Percentiles rank a stretch among this genome's conserved stretches.
Evolutionary conservation across 2,113 vertebrate species (phyloP).

Genomic region (Grantiella picta): DNA sequence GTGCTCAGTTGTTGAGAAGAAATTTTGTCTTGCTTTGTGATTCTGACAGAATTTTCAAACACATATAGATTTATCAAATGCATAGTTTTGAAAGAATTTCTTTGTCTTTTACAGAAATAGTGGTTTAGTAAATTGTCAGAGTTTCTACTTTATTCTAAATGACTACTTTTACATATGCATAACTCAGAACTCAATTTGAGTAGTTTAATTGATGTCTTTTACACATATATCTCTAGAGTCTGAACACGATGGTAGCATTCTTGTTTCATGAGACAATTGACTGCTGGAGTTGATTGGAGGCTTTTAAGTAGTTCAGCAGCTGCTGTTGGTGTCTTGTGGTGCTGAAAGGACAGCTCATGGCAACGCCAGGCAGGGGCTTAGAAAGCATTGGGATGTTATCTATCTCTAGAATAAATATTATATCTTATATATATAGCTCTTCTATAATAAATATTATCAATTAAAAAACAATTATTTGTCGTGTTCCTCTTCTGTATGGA

Average conservation of each 20-base stretch:
- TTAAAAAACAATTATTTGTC: neutral
- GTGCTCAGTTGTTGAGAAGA: neutral
- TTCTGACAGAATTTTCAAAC: neutral
- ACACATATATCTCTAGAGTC: neutral
- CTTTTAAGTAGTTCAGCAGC: accelerated
- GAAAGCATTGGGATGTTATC: neutral
- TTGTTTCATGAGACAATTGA: neutral
- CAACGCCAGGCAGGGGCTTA: accelerated
- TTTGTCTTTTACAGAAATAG: neutral
- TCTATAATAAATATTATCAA: neutral
- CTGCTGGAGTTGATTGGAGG: neutral
- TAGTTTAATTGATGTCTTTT: neutral
- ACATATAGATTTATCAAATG: neutral
- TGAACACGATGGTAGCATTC: neutral
- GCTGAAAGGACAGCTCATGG: slow-evolving; percentile 46
- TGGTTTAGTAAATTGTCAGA: neutral
- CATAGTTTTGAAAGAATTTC: neutral
- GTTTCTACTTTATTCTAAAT: neutral
- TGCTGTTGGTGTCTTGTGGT: neutral
- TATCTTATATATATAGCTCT: too few species aligned
- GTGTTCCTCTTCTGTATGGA: neutral
- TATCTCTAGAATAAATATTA: neutral
- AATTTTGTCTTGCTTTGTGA: neutral
- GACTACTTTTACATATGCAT: neutral
- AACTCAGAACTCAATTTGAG: neutral